A percentile compares a stretch with the other conserved stretches of the same genome.
phyloP scores from a whole-genome alignment of 1,140 invertebrate genomes.

The Uloborus diversus region DNA sequence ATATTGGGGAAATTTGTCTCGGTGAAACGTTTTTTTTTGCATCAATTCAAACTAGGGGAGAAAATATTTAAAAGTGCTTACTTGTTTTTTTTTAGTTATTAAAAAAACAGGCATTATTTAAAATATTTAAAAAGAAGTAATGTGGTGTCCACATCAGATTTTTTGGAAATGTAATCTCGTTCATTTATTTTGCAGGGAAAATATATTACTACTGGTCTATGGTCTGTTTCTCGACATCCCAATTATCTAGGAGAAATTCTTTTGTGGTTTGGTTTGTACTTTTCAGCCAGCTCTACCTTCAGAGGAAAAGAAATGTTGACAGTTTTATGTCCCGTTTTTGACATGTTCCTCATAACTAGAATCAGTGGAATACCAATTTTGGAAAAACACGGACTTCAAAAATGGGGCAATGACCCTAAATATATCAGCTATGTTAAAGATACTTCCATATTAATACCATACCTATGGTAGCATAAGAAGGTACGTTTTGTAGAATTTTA shows the following conservation, averaged over 20 bases:
- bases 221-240: slow-evolving; percentile 89
- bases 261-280: slow-evolving; percentile 93
- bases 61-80: too few species aligned
- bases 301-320: slow-evolving; percentile 74
- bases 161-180: too few species aligned
- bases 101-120: too few species aligned
- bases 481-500: too few species aligned
- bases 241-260: slow-evolving; percentile 96
- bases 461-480: slow-evolving; percentile 59
- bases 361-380: slow-evolving; percentile 64
- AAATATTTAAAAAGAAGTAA: too few species aligned
- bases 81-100: too few species aligned
- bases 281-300: slow-evolving; percentile 86
- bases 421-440: slow-evolving; percentile 62
- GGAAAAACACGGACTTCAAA: slow-evolving; percentile 61
- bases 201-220: slow-evolving; percentile 74
- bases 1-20: too few species aligned
- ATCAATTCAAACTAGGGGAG: too few species aligned
- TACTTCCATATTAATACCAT: slow-evolving; percentile 63
- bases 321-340: slow-evolving; percentile 63
- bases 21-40: too few species aligned
- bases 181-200: slow-evolving; percentile 58
- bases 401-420: slow-evolving; percentile 62
- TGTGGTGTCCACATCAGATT: too few species aligned
- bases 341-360: slow-evolving; percentile 61